Evolutionary conservation across 35 echinoderm and acorn worm genomes (phyloP).

Genomic region (Patiria miniata): DNA sequence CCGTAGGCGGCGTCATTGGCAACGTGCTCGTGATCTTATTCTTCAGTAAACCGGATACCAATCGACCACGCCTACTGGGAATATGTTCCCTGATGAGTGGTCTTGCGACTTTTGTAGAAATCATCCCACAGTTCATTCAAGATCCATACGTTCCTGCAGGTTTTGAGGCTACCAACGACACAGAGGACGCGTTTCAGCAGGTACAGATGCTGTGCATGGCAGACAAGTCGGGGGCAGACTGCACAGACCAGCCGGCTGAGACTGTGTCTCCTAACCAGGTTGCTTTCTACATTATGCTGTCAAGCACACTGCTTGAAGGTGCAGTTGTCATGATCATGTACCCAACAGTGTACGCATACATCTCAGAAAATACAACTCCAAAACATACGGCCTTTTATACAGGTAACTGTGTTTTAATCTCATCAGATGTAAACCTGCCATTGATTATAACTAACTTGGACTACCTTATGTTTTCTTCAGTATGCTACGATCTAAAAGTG

Average conservation of each 20-base stretch:
- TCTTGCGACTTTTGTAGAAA: background rate
- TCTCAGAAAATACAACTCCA: background rate
- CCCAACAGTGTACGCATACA: background rate
- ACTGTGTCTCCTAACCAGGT: background rate
- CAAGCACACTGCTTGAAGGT: background rate
- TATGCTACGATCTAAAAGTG: too few relatives aligned
- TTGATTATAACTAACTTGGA: too few relatives aligned
- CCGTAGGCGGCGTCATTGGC: background rate
- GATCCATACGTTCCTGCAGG: background rate
- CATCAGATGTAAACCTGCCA: too few relatives aligned
- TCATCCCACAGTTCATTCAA: background rate
- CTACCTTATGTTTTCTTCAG: too few relatives aligned
- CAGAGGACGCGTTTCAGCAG: background rate
- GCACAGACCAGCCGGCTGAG: background rate
- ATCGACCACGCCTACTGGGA: background rate
- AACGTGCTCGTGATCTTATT: background rate
- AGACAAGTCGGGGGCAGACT: background rate
- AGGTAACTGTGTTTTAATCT: background rate
- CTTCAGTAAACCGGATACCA: background rate
- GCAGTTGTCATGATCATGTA: background rate
- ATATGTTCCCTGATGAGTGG: background rate
- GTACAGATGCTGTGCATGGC: background rate
- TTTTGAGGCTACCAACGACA: background rate
- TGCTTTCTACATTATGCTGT: background rate
- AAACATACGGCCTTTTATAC: background rate